Percentiles rank a stretch among this genome's conserved stretches.
Evolutionary conservation across 2,888 invertebrate genomes (phyloP).

Genomic region (Napeogenes inachia): DNA sequence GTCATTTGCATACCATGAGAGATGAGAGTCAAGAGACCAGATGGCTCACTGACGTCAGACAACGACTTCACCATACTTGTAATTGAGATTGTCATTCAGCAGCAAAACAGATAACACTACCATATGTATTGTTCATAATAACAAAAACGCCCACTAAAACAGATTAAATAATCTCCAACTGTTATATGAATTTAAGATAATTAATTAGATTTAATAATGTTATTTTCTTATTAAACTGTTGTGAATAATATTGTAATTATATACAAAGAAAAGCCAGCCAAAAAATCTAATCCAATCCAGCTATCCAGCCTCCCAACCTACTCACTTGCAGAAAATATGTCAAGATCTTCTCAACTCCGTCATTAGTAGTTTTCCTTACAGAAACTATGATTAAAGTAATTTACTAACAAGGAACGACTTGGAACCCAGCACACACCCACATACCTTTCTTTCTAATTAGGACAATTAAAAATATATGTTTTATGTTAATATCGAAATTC

Average conservation of each 20-base stretch:
- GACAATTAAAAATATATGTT: no score
- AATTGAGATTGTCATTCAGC: slow-evolving; percentile 25
- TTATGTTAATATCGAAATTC: no score
- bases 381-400: no score
- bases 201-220: no score
- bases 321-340: slow-evolving; percentile 19
- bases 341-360: slow-evolving; percentile 17
- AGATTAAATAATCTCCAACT: background rate
- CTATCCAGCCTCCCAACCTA: background rate
- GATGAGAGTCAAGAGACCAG: slow-evolving; percentile 19
- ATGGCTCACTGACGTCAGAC: slow-evolving; percentile 27
- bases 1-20: slow-evolving; percentile 14
- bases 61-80: slow-evolving; percentile 26
- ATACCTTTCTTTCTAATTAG: no score
- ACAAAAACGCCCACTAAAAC: slow-evolving; percentile 14
- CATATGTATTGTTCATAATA: slow-evolving; percentile 18
- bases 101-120: slow-evolving; percentile 15
- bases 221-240: no score
- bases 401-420: no score
- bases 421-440: no score
- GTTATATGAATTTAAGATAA: background rate
- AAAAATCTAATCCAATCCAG: no score
- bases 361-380: slow-evolving; percentile 22
- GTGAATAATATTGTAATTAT: no score
- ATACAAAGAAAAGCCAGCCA: no score